A percentile compares a stretch with the other conserved stretches of the same genome.
phyloP scores from a whole-genome alignment of 2,888 invertebrate species.

The Leptodirus hochenwartii region DNA sequence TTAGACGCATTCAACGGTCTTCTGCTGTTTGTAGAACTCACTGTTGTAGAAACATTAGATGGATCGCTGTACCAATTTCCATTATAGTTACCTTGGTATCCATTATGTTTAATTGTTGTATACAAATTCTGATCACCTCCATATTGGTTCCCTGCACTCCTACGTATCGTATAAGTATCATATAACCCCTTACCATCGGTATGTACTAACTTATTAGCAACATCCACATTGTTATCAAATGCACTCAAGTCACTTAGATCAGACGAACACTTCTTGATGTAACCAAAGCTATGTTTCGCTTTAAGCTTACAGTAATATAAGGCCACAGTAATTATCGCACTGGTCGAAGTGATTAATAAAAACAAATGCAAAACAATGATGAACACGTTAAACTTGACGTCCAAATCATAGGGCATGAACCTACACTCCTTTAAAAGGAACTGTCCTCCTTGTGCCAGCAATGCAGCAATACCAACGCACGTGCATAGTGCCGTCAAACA shows the following conservation, averaged over 20 bases:
- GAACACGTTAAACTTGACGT: conserved; percentile 30
- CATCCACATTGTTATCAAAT: too few relatives aligned
- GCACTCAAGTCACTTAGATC: conserved; percentile 25
- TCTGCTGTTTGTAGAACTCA: conserved; percentile 34
- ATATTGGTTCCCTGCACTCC: conserved; percentile 7
- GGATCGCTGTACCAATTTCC: conserved; percentile 26
- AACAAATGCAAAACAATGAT: conserved; percentile 32
- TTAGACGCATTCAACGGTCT: conserved; percentile 17
- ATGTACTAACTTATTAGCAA: conserved; percentile 14
- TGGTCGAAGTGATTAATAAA: conserved; percentile 28
- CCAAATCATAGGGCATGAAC: conserved; percentile 30
- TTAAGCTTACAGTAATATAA: conserved; percentile 20
- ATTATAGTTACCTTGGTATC: conserved; percentile 5
- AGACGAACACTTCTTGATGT: conserved; percentile 23
- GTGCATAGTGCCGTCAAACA: conserved; percentile 31
- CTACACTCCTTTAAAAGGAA: conserved; percentile 18
- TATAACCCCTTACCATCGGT: conserved; percentile 19
- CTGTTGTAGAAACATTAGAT: conserved; percentile 32
- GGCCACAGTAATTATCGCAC: conserved; percentile 26
- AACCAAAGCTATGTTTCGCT: conserved; percentile 23
- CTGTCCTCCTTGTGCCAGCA: conserved; percentile 26
- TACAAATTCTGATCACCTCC: conserved; percentile 7
- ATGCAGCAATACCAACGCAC: conserved; percentile 33
- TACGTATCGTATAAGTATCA: conserved; percentile 22
- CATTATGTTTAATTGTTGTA: conserved; percentile 5